Conservation (phyloP, 2,888 invertebrate species). For the Nymphalis urticae region DNA sequence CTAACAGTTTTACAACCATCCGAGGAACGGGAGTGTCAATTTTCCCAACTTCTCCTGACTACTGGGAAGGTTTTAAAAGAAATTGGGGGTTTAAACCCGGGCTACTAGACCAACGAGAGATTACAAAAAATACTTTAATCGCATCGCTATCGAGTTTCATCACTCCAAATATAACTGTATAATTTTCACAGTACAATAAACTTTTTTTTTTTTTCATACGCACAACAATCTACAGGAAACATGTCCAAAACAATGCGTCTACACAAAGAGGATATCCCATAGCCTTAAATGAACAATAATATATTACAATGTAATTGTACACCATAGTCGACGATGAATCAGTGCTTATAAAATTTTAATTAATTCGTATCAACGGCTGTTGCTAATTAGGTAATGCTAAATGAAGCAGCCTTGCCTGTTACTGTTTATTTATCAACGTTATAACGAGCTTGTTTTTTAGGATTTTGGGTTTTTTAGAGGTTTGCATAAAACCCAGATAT, state of each 20-base stretch:
- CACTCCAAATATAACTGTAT: background rate
- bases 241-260: constrained; percentile 45
- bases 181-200: background rate
- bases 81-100: too few species aligned
- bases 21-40: too few species aligned
- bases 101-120: too few species aligned
- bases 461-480: too few species aligned
- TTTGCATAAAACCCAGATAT: background rate
- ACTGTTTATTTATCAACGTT: constrained; percentile 10
- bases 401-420: constrained; percentile 20
- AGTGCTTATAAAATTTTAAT: constrained; percentile 41
- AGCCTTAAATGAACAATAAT: constrained; percentile 51
- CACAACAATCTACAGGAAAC: constrained; percentile 50
- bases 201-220: background rate
- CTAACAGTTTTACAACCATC: too few species aligned
- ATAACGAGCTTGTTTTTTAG: background rate
- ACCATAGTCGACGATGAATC: constrained; percentile 38
- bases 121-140: too few species aligned
- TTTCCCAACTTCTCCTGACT: too few species aligned
- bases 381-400: constrained; percentile 33
- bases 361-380: constrained; percentile 23
- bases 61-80: too few species aligned
- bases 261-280: constrained; percentile 64
- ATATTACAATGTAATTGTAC: constrained; percentile 39
- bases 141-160: too few species aligned